A percentile compares a stretch with the other conserved stretches of the same genome.
Conservation (phyloP, 2,113 vertebrate genomes). For the Promerops cafer region DNA sequence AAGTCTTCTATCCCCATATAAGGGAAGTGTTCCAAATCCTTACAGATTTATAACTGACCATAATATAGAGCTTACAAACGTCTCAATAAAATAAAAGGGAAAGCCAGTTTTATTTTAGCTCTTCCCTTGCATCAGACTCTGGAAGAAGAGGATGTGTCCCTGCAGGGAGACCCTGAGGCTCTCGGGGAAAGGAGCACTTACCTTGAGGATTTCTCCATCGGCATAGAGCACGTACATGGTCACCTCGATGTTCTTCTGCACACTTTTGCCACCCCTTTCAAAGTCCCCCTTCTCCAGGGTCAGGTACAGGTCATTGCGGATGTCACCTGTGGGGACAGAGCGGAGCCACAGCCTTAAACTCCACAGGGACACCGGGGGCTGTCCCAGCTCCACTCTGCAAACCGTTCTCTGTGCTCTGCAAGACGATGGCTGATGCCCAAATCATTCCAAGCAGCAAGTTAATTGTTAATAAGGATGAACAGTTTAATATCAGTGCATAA, state of each 20-base stretch:
- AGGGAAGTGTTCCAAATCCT: neutral
- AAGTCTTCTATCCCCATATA: neutral
- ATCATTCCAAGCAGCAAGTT: conserved; percentile 71
- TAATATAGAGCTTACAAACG: neutral
- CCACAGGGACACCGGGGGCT: neutral
- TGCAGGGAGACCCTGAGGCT: neutral
- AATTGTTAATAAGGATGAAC: conserved; percentile 73
- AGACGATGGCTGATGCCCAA: conserved; percentile 37
- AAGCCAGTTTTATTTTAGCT: neutral
- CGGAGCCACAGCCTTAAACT: neutral
- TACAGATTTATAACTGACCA: neutral
- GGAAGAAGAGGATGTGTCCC: neutral
- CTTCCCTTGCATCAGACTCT: neutral
- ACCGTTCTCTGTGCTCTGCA: conserved; percentile 6
- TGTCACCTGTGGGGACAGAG: conserved; percentile 78
- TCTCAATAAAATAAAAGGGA: neutral
- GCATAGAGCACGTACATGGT: conserved; percentile 91
- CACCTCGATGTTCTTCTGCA: conserved; percentile 98
- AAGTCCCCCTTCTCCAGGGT: conserved; percentile 94
- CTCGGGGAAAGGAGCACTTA: neutral
- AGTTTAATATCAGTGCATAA: conserved; percentile 33
- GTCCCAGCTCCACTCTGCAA: neutral
- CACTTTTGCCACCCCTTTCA: conserved; percentile 96
- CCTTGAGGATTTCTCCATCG: conserved; percentile 88
- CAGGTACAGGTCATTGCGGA: conserved; percentile 94